Base-by-base conservation (phyloP, 1,140 invertebrate species). In the Plutomurus gul region DNA sequence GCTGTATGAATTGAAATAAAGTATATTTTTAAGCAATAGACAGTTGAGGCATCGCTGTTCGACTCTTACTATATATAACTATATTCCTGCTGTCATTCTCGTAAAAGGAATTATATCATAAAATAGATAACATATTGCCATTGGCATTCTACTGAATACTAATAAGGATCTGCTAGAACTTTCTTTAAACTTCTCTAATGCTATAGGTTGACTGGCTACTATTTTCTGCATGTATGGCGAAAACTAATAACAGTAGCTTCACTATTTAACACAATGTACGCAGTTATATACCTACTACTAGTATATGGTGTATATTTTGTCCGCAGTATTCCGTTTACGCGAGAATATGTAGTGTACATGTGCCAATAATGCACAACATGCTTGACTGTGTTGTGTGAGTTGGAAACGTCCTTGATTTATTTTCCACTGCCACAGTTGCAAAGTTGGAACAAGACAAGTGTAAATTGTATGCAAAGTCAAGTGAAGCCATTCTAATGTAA, bases 391-490 rank as follows among this genome's bases (percentile, higher is more conserved):
- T 43, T 43, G 7, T 65, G 56, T 65, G 56, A 20, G 56, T 33
- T 65, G 56, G 56, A 65, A 65, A 65, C 56, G 56, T 65, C 56
- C 56, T 65, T 65, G 56, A 30, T 65, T 65, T 65, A 65, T 65
- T 65, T 65, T 65, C 56, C 56, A 65, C 56, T 65, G 56, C 56
- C 56, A 65, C 56, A 65, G 56, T 65, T 33, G 56, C 56, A 65
- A 65, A 65, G 56, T 65, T 16, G 56, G 36, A 65, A n/a, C 56
- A 65, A 65, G 56, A 2, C 39, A 43, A n/a, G n/a, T n/a, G n/a
- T n/a, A n/a, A n/a, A n/a, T n/a, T n/a, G n/a, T n/a, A n/a, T n/a
- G n/a, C n/a, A n/a, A n/a, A n/a, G n/a, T n/a, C n/a, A n/a, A n/a
- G n/a, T n/a, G n/a, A n/a, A n/a, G n/a, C n/a, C n/a, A n/a, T n/a